Conservation (phyloP, 2,797 vertebrate genomes). For the Hirundo rustica region DNA sequence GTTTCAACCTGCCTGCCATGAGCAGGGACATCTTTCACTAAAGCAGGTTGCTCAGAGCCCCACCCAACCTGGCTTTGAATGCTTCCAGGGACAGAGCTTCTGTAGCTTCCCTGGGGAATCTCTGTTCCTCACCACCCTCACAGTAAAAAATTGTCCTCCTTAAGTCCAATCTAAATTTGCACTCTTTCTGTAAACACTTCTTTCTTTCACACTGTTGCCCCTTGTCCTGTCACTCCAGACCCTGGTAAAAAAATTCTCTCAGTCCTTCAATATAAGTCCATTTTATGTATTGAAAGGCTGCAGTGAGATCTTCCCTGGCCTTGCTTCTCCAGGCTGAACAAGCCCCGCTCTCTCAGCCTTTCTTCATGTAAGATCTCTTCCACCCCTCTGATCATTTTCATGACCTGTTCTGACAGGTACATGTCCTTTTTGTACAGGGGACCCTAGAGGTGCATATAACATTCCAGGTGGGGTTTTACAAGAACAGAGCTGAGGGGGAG, state of each 20-base stretch:
- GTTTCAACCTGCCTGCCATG: not conserved
- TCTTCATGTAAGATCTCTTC: not conserved
- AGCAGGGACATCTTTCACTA: not conserved
- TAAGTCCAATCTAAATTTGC: not conserved
- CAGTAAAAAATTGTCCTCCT: not conserved
- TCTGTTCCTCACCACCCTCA: not conserved
- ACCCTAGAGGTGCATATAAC: not conserved
- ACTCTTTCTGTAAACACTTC: not conserved
- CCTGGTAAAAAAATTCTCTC: not conserved
- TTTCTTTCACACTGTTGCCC: not conserved
- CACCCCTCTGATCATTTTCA: not conserved
- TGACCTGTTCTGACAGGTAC: not conserved
- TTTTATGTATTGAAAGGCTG: not conserved
- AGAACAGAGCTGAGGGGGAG: not conserved
- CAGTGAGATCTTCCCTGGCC: not conserved
- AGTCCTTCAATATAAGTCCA: not conserved
- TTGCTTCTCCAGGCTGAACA: not conserved
- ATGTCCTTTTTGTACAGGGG: not conserved
- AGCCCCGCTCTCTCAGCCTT: not conserved
- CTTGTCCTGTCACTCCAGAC: not conserved
- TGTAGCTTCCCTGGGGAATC: not conserved
- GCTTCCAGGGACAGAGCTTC: not conserved
- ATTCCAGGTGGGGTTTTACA: not conserved
- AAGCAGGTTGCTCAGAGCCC: not conserved
- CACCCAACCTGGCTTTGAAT: not conserved